Evolutionary conservation across 1,140 invertebrate species (phyloP).

Genomic region (Euura saliciscinereae): DNA sequence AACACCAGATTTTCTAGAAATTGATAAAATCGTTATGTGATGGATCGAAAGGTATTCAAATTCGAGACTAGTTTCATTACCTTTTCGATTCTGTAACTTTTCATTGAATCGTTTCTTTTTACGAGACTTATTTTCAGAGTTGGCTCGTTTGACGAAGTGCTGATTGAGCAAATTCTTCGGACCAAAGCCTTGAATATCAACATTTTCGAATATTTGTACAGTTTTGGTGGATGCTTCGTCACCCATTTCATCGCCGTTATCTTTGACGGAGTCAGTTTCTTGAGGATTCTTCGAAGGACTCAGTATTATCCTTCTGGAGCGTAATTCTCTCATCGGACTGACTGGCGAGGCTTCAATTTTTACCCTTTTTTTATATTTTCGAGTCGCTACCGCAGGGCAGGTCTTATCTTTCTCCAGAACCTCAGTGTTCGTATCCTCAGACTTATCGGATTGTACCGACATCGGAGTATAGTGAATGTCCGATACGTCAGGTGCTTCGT

Average conservation of each 20-base stretch:
- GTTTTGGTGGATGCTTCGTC: not conserved
- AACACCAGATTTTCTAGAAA: constrained; percentile 37
- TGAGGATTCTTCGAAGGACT: not conserved
- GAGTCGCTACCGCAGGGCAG: not conserved
- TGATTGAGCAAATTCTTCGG: not conserved
- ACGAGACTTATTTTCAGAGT: not conserved
- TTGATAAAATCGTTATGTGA: no score
- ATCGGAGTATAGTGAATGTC: not conserved
- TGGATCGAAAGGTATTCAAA: no score
- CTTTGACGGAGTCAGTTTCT: not conserved
- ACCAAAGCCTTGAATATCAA: not conserved
- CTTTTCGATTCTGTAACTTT: not conserved
- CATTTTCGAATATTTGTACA: not conserved
- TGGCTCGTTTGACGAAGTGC: not conserved
- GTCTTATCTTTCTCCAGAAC: not conserved
- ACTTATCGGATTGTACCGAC: not conserved
- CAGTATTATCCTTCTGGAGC: not conserved
- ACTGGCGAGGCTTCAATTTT: not conserved
- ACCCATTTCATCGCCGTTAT: not conserved
- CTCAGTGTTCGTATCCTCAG: not conserved
- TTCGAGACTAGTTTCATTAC: not conserved
- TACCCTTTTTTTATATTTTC: not conserved
- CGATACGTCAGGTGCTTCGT: not conserved
- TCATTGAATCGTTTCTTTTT: not conserved
- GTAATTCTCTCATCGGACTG: not conserved